Percentiles rank a stretch among this genome's conserved stretches.
Evolutionary conservation across 2,888 invertebrate genomes (phyloP).

Genomic region (Hyles lineata): DNA sequence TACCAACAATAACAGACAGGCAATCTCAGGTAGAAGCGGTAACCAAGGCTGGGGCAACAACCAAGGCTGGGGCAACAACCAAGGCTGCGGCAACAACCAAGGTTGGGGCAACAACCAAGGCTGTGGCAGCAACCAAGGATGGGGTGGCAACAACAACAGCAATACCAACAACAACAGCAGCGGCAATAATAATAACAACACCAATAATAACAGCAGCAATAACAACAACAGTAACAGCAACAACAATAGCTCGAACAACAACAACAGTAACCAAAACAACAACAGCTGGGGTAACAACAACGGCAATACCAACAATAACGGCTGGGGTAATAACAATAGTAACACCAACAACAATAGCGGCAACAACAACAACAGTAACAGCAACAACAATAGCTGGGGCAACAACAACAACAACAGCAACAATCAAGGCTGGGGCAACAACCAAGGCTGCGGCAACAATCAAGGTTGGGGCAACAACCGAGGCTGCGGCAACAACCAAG

Average conservation of each 20-base stretch:
- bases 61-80: slow-evolving; percentile 31
- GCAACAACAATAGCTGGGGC: slow-evolving; percentile 60
- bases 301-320: slow-evolving; percentile 50
- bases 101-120: too few species aligned
- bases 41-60: too few species aligned
- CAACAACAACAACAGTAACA: slow-evolving; percentile 58
- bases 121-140: slow-evolving; percentile 35
- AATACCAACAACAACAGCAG: slow-evolving; percentile 50
- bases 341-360: slow-evolving; percentile 53
- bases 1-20: too few species aligned
- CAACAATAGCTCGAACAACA: too few species aligned
- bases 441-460: too few species aligned
- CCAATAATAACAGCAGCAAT: slow-evolving; percentile 42
- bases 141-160: slow-evolving; percentile 50
- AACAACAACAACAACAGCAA: slow-evolving; percentile 71
- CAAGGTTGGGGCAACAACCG: too few species aligned
- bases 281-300: slow-evolving; percentile 48
- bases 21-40: too few species aligned
- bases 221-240: too few species aligned
- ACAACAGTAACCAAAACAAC: too few species aligned
- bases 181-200: slow-evolving; percentile 53
- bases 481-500: too few species aligned
- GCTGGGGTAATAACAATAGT: slow-evolving; percentile 47
- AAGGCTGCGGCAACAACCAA: too few species aligned
- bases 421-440: slow-evolving; percentile 50